phyloP scores from a whole-genome alignment of 2,888 invertebrate species.

The Synanthedon tipuliformis region DNA sequence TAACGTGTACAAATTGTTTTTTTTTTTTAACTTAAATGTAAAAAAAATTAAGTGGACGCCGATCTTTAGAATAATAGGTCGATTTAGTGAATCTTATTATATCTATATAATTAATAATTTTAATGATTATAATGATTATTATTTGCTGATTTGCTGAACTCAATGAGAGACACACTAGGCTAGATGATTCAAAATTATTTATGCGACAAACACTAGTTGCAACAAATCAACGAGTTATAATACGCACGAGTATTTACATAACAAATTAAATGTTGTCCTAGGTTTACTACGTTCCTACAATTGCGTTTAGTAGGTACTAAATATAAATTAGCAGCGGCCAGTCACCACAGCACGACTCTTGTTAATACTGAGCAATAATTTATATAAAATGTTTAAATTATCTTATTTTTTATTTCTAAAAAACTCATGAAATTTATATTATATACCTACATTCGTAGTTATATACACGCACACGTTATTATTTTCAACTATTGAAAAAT shows the following conservation, averaged over 20 bases:
- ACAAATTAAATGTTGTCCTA: conserved; percentile 8
- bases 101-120: too few relatives aligned
- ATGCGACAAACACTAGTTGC: conserved; percentile 5
- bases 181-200: background rate
- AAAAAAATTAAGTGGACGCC: too few relatives aligned
- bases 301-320: background rate
- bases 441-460: too few relatives aligned
- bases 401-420: conserved; percentile 5
- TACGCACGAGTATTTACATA: conserved; percentile 6
- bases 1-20: too few relatives aligned
- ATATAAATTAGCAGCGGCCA: background rate
- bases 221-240: conserved; percentile 16
- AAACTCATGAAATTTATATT: too few relatives aligned
- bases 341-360: background rate
- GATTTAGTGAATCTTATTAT: too few relatives aligned
- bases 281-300: conserved; percentile 8
- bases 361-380: background rate
- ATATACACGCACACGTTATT: too few relatives aligned
- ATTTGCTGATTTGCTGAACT: too few relatives aligned
- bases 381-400: conserved; percentile 35
- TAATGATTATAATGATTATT: too few relatives aligned
- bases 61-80: too few relatives aligned
- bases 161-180: background rate
- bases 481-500: too few relatives aligned
- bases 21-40: too few relatives aligned